Conservation (phyloP, 2,113 vertebrate genomes). For the Burhinus bistriatus region DNA sequence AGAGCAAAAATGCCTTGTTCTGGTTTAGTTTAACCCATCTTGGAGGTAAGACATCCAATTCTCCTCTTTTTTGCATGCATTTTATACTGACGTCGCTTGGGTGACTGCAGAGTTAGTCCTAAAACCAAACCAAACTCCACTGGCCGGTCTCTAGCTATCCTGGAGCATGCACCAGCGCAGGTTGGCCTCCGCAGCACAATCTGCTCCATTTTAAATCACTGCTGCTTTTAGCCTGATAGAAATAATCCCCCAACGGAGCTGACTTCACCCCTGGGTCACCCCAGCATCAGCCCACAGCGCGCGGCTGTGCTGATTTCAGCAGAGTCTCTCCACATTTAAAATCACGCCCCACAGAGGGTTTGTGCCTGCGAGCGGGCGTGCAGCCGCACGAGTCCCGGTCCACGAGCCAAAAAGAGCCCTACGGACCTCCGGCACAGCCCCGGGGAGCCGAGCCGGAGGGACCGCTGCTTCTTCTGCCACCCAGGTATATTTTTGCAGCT, state of each 20-base stretch:
- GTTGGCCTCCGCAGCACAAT: background rate
- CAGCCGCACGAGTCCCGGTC: accelerated
- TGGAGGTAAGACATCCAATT: background rate
- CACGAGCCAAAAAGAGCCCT: background rate
- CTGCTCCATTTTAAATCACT: slow-evolving; percentile 13
- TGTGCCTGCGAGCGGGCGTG: accelerated
- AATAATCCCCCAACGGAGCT: background rate
- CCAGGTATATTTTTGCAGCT: background rate
- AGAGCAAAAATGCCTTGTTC: background rate
- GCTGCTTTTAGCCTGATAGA: slow-evolving; percentile 11
- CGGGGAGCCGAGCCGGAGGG: accelerated
- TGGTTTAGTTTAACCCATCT: background rate
- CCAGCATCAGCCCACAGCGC: background rate
- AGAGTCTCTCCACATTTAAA: background rate
- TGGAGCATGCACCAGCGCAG: background rate
- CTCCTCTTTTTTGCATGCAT: background rate
- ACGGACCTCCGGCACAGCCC: background rate
- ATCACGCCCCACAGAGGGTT: background rate
- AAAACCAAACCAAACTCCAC: background rate
- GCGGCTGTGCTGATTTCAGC: background rate
- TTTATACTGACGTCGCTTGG: background rate
- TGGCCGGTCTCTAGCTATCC: accelerated
- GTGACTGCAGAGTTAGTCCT: background rate
- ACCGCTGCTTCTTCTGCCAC: background rate
- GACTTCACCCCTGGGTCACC: background rate